phyloP scores from a whole-genome alignment of 2,888 invertebrate species.

The Emmelina monodactyla region DNA sequence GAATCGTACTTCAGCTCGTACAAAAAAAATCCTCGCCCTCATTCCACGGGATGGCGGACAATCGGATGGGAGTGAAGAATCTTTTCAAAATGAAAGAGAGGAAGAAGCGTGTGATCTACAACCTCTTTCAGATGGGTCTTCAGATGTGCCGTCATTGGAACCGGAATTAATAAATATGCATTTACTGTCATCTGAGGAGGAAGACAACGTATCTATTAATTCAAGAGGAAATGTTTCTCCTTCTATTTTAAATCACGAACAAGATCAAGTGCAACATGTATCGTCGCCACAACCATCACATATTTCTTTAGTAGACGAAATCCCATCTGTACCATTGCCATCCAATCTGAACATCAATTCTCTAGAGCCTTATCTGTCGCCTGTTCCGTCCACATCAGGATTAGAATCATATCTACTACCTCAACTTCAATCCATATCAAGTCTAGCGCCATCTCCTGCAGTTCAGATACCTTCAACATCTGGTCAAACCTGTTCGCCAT shows the following conservation, averaged over 20 bases:
- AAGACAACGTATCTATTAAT: not conserved
- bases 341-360: not conserved
- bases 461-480: too few species aligned
- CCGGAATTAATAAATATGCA: not conserved
- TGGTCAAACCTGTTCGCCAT: too few species aligned
- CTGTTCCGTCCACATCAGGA: not conserved
- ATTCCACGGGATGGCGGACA: not conserved
- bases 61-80: not conserved
- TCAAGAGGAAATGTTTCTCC: not conserved
- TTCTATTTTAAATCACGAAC: not conserved
- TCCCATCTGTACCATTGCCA: constrained; percentile 1
- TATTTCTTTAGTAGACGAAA: not conserved
- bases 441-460: too few species aligned
- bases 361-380: not conserved
- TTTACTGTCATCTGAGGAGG: not conserved
- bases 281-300: not conserved
- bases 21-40: not conserved
- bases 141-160: not conserved
- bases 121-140: not conserved
- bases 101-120: not conserved
- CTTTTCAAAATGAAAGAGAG: not conserved
- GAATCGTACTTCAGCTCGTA: not conserved
- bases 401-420: too few species aligned
- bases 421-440: not conserved
- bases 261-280: not conserved